Evolutionary conservation across 2,797 vertebrate genomes (phyloP).

Genomic region (Chrosomus eos): DNA sequence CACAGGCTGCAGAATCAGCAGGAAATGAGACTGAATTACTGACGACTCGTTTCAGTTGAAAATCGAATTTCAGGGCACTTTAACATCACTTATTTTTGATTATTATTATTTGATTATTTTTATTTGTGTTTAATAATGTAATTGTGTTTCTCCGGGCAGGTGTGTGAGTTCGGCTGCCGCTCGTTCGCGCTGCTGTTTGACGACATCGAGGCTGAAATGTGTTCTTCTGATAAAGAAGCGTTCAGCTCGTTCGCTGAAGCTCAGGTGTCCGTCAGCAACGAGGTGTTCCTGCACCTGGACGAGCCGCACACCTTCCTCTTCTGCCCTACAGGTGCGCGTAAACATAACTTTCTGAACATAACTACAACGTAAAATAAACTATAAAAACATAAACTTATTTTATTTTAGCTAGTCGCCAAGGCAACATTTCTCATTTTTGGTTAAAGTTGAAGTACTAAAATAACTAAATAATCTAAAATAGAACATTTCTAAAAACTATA

Average conservation of each 20-base stretch:
- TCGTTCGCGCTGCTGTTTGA: slow-evolving; percentile 97
- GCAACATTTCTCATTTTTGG: no score
- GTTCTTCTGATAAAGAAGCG: slow-evolving; percentile 91
- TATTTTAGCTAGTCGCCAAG: no score
- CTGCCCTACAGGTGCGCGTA: slow-evolving; percentile 72
- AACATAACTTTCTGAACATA: no score
- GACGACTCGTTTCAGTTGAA: neutral
- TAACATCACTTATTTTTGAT: no score
- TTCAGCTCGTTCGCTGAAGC: slow-evolving; percentile 96
- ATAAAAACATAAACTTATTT: no score
- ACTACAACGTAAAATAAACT: no score
- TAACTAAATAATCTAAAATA: neutral
- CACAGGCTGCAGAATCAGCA: neutral
- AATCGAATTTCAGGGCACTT: neutral
- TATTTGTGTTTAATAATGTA: neutral
- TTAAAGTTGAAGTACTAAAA: neutral
- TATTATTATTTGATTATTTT: no score
- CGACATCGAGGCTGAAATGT: slow-evolving; percentile 97
- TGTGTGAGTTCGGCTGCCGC: slow-evolving; percentile 91
- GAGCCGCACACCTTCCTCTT: slow-evolving; percentile 93
- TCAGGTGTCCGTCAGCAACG: slow-evolving; percentile 92
- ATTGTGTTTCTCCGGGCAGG: slow-evolving; percentile 71
- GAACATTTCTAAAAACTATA: neutral
- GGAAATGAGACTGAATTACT: neutral
- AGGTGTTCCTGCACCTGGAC: slow-evolving; percentile 90